Conservation (phyloP, 2,888 invertebrate genomes). For the Lasioglossum oenotherae region DNA sequence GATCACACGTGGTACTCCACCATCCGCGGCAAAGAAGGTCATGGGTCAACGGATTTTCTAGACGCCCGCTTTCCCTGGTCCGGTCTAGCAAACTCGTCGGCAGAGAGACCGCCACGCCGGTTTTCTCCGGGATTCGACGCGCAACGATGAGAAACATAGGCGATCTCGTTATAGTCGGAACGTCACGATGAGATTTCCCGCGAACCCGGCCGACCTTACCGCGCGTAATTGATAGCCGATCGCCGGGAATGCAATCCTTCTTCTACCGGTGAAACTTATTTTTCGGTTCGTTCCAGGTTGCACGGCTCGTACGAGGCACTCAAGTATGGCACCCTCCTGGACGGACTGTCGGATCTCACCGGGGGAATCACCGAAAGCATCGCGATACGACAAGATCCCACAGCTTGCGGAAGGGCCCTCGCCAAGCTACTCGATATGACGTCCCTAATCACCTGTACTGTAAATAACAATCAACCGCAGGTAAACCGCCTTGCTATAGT, state of each 20-base stretch:
- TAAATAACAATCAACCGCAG: conserved; percentile 85
- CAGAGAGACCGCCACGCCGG: conserved; percentile 49
- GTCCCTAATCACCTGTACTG: conserved; percentile 93
- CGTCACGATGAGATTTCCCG: conserved; percentile 6
- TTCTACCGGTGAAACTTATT: conserved; percentile 22
- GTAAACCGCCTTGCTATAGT: conserved; percentile 37
- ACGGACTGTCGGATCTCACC: conserved; percentile 94
- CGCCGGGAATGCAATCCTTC: background rate
- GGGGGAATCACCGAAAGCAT: conserved; percentile 95
- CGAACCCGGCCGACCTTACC: conserved; percentile 9
- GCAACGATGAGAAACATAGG: background rate
- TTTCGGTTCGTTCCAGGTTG: conserved; percentile 86
- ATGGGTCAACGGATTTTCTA: conserved; percentile 66
- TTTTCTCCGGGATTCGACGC: conserved; percentile 47
- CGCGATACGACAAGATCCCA: conserved; percentile 89
- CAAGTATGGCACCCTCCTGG: conserved; percentile 95
- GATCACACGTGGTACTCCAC: background rate
- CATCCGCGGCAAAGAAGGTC: conserved; percentile 53
- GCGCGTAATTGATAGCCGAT: background rate
- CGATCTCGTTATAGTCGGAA: conserved; percentile 24
- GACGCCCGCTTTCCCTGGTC: conserved; percentile 70
- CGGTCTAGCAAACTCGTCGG: conserved; percentile 54
- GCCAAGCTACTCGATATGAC: conserved; percentile 91
- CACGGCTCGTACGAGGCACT: conserved; percentile 97
- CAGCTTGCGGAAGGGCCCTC: conserved; percentile 89